These are phyloP conservation scores for Pollenia labialis DNA, from an alignment of 2,888 invertebrate genomes.

Conservation along the genomic window DNA sequence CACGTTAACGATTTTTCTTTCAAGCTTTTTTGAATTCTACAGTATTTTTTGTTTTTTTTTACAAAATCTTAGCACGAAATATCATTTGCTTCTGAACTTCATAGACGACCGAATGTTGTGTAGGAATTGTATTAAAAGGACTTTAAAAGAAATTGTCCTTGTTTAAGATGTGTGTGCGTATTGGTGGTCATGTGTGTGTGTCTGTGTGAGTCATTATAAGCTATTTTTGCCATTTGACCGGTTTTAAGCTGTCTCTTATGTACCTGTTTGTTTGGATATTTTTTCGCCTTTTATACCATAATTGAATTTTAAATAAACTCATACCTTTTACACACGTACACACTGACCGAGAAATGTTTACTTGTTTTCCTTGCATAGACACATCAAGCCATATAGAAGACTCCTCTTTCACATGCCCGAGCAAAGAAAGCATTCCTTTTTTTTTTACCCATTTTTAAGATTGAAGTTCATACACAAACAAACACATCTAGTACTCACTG, in stretches of 20 bases:
- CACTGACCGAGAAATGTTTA: constrained; percentile 12
- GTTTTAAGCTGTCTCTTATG: constrained; percentile 65
- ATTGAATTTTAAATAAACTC: constrained; percentile 84
- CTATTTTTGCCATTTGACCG: constrained; percentile 68
- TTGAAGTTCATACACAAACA: constrained; percentile 19
- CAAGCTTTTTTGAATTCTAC: neutral
- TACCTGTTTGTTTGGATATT: constrained; percentile 61
- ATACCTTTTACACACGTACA: constrained; percentile 25
- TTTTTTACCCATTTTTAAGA: constrained; percentile 2
- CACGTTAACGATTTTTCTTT: constrained; percentile 1
- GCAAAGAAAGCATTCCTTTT: constrained; percentile 10
- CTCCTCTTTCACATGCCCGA: constrained; percentile 6
- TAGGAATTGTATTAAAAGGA: constrained; percentile 15
- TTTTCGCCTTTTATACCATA: constrained; percentile 77
- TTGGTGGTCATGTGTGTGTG: constrained; percentile 9
- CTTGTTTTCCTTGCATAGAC: constrained; percentile 23
- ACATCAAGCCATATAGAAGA: neutral
- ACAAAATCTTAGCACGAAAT: constrained; percentile 36
- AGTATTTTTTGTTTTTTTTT: neutral
- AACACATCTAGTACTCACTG: constrained; percentile 24
- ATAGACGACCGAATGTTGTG: constrained; percentile 20
- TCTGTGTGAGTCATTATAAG: constrained; percentile 51
- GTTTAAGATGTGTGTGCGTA: constrained; percentile 1
- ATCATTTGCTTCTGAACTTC: constrained; percentile 7
- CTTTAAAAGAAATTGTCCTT: constrained; percentile 39